Percentiles rank a stretch among this genome's conserved stretches.
Conservation (phyloP, 2,797 vertebrate genomes). For the Lophotriccus pileatus region DNA sequence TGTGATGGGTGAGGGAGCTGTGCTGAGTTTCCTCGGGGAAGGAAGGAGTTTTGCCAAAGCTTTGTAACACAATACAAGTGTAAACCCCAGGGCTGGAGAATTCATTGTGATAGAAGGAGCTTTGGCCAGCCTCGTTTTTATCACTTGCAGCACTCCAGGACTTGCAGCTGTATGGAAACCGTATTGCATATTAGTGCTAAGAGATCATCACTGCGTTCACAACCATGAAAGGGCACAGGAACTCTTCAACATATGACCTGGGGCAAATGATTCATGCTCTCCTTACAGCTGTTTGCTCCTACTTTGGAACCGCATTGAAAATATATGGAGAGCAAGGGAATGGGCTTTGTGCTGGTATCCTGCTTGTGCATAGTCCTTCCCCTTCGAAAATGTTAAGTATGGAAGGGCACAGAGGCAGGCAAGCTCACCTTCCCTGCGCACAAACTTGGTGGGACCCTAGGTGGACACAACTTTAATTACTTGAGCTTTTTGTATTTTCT, state of each 20-base stretch:
- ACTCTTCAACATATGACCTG: background rate
- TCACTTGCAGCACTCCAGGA: background rate
- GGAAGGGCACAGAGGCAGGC: background rate
- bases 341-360: background rate
- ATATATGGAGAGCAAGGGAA: background rate
- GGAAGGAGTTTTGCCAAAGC: background rate
- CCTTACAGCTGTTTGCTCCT: background rate
- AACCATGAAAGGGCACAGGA: background rate
- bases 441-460: background rate
- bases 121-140: background rate
- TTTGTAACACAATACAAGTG: background rate
- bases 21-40: background rate
- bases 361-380: background rate
- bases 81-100: background rate
- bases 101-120: background rate
- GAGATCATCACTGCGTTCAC: background rate
- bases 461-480: background rate
- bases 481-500: background rate
- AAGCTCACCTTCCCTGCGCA: background rate
- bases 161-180: background rate
- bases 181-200: background rate
- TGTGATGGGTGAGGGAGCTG: background rate
- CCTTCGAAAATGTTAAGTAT: background rate
- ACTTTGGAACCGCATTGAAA: background rate
- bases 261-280: background rate